These are phyloP conservation scores for Spinibarbus caldwelli DNA, from an alignment of 2,797 vertebrate species.

Conservation along the genomic window DNA sequence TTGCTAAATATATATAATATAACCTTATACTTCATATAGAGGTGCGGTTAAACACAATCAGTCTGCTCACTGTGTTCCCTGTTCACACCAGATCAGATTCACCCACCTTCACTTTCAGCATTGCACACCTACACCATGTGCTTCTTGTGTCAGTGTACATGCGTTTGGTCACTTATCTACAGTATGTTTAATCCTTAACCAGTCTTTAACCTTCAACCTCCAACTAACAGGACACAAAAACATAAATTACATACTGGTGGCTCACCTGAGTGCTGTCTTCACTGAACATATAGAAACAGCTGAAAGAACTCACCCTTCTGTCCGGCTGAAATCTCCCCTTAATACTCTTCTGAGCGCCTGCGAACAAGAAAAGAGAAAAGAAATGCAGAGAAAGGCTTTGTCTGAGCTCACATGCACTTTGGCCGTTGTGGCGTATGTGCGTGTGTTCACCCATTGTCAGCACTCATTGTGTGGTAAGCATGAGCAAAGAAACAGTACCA, in stretches of 20 bases:
- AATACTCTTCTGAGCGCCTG: not conserved
- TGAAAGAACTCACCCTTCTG: slow-evolving; percentile 9
- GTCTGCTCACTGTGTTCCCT: slow-evolving; percentile 6
- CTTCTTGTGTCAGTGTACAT: not conserved
- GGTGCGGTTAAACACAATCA: not conserved
- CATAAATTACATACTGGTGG: not conserved
- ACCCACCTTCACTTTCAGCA: not conserved
- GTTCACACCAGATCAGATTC: not conserved
- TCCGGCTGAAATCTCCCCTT: not conserved
- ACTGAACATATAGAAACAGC: not conserved
- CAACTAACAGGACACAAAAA: not conserved
- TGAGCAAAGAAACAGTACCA: slow-evolving; percentile 54
- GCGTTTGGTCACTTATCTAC: slow-evolving; percentile 26
- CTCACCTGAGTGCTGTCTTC: not conserved
- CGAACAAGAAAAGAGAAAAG: slow-evolving; percentile 8
- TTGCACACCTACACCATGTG: not conserved
- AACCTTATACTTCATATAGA: not conserved
- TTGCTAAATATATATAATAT: not conserved
- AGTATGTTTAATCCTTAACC: slow-evolving; percentile 13
- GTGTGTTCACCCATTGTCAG: slow-evolving; percentile 52
- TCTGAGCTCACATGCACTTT: slow-evolving; percentile 55
- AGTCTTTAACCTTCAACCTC: slow-evolving; percentile 10
- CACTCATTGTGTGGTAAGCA: slow-evolving; percentile 52
- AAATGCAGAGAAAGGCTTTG: slow-evolving; percentile 31
- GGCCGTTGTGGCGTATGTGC: slow-evolving; percentile 42